A percentile compares a stretch with the other conserved stretches of the same genome.
Evolutionary conservation across 2,113 vertebrate genomes (phyloP).

Genomic region (Antechinus stuartii): DNA sequence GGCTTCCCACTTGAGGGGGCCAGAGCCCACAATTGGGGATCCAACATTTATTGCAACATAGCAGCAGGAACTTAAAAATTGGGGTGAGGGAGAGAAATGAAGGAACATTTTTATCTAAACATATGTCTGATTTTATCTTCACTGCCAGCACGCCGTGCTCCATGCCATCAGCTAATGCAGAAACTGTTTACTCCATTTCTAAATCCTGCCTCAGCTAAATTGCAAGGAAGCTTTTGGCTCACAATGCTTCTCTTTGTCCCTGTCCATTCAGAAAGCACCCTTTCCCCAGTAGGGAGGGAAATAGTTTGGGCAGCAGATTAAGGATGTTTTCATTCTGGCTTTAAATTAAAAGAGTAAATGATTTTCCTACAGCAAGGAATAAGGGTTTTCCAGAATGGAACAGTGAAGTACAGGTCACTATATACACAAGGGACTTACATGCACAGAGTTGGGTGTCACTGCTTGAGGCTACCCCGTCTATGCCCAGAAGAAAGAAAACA

Average conservation of each 20-base stretch:
- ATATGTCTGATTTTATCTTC: slow-evolving; percentile 69
- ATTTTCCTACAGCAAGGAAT: slow-evolving; percentile 7
- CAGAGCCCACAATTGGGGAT: slow-evolving; percentile 9
- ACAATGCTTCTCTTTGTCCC: slow-evolving; percentile 49
- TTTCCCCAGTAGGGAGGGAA: neutral
- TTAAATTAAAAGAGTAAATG: slow-evolving; percentile 65
- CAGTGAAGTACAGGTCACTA: neutral
- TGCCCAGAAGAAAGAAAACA: neutral
- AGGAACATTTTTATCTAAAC: slow-evolving; percentile 65
- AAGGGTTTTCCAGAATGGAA: slow-evolving; percentile 16
- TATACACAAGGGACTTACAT: neutral
- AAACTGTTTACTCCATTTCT: slow-evolving; percentile 45
- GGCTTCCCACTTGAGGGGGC: slow-evolving; percentile 25
- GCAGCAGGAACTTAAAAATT: slow-evolving; percentile 55
- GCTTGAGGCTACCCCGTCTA: neutral
- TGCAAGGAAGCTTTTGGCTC: slow-evolving; percentile 61
- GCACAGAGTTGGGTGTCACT: neutral
- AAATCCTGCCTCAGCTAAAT: slow-evolving; percentile 70
- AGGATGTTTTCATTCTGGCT: slow-evolving; percentile 62
- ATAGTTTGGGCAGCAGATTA: slow-evolving; percentile 42
- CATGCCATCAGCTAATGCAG: slow-evolving; percentile 66
- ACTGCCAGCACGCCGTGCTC: slow-evolving; percentile 52
- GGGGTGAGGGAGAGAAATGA: slow-evolving; percentile 1
- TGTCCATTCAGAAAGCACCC: slow-evolving; percentile 59
- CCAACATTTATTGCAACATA: slow-evolving; percentile 35